Conservation (phyloP, 2,113 vertebrate genomes). For the Terrapene triunguis region DNA sequence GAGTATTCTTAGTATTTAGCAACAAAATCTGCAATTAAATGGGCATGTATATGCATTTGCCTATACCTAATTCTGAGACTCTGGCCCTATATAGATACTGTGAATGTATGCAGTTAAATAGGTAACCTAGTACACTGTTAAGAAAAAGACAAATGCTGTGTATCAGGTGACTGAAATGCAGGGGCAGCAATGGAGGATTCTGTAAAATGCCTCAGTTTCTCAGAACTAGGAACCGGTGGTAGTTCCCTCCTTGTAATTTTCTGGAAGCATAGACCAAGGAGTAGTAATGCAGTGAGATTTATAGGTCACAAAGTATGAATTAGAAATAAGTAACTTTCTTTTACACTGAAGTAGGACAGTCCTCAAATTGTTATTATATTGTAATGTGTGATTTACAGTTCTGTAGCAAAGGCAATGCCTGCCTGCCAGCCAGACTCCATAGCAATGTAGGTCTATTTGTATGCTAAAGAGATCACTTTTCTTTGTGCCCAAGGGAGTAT, state of each 20-base stretch:
- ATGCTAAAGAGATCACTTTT: not conserved
- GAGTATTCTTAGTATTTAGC: not conserved
- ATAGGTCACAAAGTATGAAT: not conserved
- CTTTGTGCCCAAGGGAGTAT: not conserved
- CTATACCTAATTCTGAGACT: not conserved
- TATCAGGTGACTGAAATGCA: not conserved
- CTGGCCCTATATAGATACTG: not conserved
- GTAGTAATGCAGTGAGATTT: not conserved
- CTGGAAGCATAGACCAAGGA: not conserved
- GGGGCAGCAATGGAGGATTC: not conserved
- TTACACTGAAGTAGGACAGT: not conserved
- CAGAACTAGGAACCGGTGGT: not conserved
- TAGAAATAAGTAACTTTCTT: not conserved
- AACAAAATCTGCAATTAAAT: not conserved
- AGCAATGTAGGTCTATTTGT: not conserved
- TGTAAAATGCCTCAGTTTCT: not conserved
- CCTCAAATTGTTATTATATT: not conserved
- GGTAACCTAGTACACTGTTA: not conserved
- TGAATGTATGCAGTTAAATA: not conserved
- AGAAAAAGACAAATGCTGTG: not conserved
- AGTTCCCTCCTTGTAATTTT: not conserved
- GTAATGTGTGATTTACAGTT: not conserved
- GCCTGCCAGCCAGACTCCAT: not conserved
- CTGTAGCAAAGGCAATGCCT: not conserved
- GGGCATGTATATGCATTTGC: not conserved